Evolutionary conservation across 2,797 vertebrate genomes (phyloP), one percentile per base, ranked within the genome.

Genomic region (Okamejei kenojei): DNA sequence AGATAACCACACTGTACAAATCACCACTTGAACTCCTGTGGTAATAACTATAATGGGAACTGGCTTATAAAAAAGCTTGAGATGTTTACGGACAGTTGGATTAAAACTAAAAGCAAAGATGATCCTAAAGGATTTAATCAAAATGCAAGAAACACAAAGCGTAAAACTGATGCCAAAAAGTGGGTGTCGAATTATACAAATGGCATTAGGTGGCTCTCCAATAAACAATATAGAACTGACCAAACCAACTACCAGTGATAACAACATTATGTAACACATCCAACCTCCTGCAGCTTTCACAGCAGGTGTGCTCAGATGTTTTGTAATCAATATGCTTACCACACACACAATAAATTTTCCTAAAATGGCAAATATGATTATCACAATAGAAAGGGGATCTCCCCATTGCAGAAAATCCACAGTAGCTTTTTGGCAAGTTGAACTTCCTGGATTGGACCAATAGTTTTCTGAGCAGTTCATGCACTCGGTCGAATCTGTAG

Each of bases 211-310:
- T 7, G 90, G 90, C 38, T 92, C 0, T 92, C 71, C 90, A n/a
- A 92, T 74, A 54, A 92, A 92, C 10, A 92, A 92, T 35, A 92
- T 6, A 45, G 15, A 45, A 54, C 90, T 92, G 90, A 92, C 23
- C 10, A 92, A 76, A 54, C 90, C 8, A 7, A 92, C 11, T 17
- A 74, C 23, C 21, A 92, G 65, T 73, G 90, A 92, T 23, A 19
- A 45, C 65, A 92, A 19, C 90, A 92, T 92, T 54, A 92, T 74
- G 45, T 92, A 92, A 54, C 38, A 74, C 90, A 92, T 74, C 90
- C 90, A 92, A 76, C 90, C 90, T 54, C 90, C 90, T 29, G 90
- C 90, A 92, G 90, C 71, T 29, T 92, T 92, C 35, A 92, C 71
- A 54, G 90, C 90, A 29, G 90, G 90, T 6, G 90, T 92, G 32